phyloP scores from a whole-genome alignment of 2,113 vertebrate species.

The Gavialis gangeticus region DNA sequence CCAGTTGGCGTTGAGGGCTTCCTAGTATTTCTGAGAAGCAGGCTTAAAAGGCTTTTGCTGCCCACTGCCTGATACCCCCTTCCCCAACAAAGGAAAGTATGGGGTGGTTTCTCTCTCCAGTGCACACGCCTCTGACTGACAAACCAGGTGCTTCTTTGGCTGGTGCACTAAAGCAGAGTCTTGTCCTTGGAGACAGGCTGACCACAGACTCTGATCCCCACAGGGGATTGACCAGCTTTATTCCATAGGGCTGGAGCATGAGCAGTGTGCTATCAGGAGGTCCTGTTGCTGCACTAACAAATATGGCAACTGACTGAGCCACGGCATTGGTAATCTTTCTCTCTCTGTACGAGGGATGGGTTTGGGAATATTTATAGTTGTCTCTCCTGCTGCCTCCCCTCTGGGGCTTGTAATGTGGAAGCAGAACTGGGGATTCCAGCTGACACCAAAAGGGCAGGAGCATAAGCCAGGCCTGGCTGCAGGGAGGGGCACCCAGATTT shows the following conservation, averaged over 20 bases:
- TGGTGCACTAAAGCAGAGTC: not conserved
- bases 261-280: not conserved
- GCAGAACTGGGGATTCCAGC: not conserved
- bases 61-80: not conserved
- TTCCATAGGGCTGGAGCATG: not conserved
- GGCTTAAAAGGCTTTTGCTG: not conserved
- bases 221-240: not conserved
- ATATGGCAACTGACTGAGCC: not conserved
- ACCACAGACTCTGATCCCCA: not conserved
- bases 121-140: not conserved
- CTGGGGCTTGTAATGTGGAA: not conserved
- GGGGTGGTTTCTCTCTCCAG: not conserved
- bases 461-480: too few relatives aligned
- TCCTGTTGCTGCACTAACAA: not conserved
- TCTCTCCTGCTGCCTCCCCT: not conserved
- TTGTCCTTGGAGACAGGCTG: not conserved
- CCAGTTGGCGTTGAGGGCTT: not conserved
- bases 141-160: not conserved
- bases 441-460: too few relatives aligned
- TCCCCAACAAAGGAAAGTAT: too few relatives aligned
- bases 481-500: not conserved
- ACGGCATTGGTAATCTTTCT: not conserved
- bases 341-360: not conserved
- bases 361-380: not conserved
- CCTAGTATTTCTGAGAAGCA: not conserved